Evolutionary conservation across 2,113 vertebrate species (phyloP).

Genomic region (Prunella himalayana): DNA sequence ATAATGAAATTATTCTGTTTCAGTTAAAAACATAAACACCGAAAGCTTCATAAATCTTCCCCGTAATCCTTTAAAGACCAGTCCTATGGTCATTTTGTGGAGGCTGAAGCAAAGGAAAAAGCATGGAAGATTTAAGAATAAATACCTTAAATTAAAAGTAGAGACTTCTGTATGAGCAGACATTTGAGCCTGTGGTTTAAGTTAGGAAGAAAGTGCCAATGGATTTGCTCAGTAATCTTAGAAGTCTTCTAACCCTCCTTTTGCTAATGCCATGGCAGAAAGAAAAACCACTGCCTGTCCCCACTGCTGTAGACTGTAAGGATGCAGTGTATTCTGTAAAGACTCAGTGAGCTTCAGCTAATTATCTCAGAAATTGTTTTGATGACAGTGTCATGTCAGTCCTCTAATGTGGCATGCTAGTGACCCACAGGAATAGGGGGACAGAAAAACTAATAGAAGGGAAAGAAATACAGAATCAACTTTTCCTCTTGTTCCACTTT

Average conservation of each 20-base stretch:
- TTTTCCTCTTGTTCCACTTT: not conserved
- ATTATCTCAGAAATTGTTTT: not conserved
- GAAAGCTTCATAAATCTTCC: not conserved
- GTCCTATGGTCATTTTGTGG: not conserved
- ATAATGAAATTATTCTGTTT: not conserved
- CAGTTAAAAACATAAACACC: not conserved
- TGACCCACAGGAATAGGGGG: not conserved
- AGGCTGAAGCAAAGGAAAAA: not conserved
- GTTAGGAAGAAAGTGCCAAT: not conserved
- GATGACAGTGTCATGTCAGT: not conserved
- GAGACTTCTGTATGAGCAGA: not conserved
- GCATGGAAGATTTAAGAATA: not conserved
- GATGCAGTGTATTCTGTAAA: not conserved
- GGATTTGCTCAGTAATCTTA: not conserved
- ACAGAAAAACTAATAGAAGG: not conserved
- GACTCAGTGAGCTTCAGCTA: not conserved
- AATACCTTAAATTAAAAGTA: conserved; percentile 11
- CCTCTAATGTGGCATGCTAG: not conserved
- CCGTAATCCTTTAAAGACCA: not conserved
- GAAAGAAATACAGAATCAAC: not conserved
- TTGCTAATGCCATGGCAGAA: not conserved
- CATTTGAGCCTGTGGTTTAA: not conserved
- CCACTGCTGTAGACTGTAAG: rapidly evolving
- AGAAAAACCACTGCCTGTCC: not conserved
- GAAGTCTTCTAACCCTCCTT: not conserved